Evolutionary conservation across 1,140 invertebrate genomes (phyloP), one percentile per base, ranked within the genome.

Genomic region (Euschistus heros): DNA sequence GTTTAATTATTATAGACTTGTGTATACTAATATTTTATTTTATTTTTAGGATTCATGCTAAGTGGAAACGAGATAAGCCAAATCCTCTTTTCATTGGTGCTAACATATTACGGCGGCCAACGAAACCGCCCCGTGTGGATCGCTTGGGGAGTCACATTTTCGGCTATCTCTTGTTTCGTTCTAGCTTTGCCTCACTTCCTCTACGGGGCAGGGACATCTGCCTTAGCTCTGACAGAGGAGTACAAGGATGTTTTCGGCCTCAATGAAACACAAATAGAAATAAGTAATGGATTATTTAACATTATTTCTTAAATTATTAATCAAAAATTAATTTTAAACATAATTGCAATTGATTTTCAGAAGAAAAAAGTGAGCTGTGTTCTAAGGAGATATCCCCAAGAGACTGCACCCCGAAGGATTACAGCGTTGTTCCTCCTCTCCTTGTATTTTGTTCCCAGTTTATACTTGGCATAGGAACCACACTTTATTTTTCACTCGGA

Each of bases 81-180:
- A 71, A 70, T 84, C 60, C 74, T 83, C 57, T 77, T 81, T 27
- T 80, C 80, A 7, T 74, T 82, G 42, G 71, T 84, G 33, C 73
- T 87, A 33, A 83, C 81, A 64, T 86, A 87, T 71, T 84, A 85
- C 71, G 84, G 84, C 30, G 82, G 81, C 54, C 76, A 79, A 71
- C 80, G 83, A 33, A 84, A 88, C 74, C 76, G 83, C 66, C 85
- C 86, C 14, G 74, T 84, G 70, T 86, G 85, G 84, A 84, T 87
- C 66, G 82, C 84, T 0, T 71, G 82, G 70, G 86, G 87, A 27
- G 79, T 87, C 59, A 79, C 84, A 24, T 80, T 82, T 37, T 85
- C 86, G 8, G 84, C 84, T 0, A 52, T 83, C 0, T 86, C 84
- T 69, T 87, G 86, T 72, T 77, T 87, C 66, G 68, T 89, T 50